A percentile compares a stretch with the other conserved stretches of the same genome.
Evolutionary conservation across 2,888 invertebrate genomes (phyloP).

Genomic region (Andrena haemorrhoa): DNA sequence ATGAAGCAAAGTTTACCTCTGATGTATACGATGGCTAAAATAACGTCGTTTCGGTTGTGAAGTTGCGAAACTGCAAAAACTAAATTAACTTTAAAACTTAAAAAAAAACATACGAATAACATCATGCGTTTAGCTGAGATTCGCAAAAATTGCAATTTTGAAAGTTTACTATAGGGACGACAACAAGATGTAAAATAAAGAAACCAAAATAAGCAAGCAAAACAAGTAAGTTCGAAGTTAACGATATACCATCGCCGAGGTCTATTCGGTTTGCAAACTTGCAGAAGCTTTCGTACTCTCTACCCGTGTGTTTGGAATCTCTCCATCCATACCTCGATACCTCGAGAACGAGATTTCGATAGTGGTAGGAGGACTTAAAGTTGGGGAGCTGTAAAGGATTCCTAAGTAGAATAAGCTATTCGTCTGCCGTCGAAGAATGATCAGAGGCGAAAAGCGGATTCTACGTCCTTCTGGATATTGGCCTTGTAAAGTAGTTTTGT

Average conservation of each 20-base stretch:
- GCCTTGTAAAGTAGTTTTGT: background rate
- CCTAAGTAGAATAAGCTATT: slow-evolving; percentile 41
- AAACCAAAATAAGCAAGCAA: background rate
- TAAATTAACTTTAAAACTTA: no score
- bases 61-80: no score
- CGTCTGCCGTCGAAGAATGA: slow-evolving; percentile 9
- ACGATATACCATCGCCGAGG: slow-evolving; percentile 21
- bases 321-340: slow-evolving; percentile 3
- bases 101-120: no score
- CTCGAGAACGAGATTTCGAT: slow-evolving; percentile 47
- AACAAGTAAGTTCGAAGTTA: background rate
- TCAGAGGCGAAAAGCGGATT: slow-evolving; percentile 2
- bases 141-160: no score
- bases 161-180: no score
- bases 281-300: slow-evolving; percentile 29
- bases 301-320: slow-evolving; percentile 33
- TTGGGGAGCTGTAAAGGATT: slow-evolving; percentile 25
- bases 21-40: no score
- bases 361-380: slow-evolving; percentile 1
- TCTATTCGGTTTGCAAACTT: slow-evolving; percentile 50
- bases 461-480: background rate
- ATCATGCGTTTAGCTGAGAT: no score
- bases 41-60: no score
- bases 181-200: background rate
- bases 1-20: no score